Percentiles rank a stretch among this genome's conserved stretches.
Evolutionary conservation across 2,797 vertebrate genomes (phyloP).

Genomic region (Molossus molossus): DNA sequence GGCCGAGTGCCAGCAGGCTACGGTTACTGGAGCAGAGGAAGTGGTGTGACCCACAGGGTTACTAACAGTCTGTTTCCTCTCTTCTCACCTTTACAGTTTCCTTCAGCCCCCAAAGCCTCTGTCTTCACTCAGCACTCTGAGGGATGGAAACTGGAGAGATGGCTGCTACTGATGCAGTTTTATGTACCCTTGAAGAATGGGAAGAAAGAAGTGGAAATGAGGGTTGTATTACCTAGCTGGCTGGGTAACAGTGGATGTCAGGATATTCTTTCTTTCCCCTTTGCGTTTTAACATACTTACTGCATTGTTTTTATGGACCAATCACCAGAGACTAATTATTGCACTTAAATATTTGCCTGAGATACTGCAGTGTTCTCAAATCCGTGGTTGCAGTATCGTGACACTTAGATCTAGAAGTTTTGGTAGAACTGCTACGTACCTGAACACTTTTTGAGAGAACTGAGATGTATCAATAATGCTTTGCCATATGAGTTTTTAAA

Average conservation of each 20-base stretch:
- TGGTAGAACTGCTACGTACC: slow-evolving; percentile 85
- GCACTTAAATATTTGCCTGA: slow-evolving; percentile 89
- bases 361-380: slow-evolving; percentile 82
- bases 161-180: slow-evolving; percentile 95
- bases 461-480: slow-evolving; percentile 85
- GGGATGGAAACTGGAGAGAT: slow-evolving; percentile 98
- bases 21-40: neutral
- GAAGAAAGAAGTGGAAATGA: slow-evolving; percentile 84
- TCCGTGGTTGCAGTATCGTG: slow-evolving; percentile 79
- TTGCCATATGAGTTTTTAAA: slow-evolving; percentile 83
- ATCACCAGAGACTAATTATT: slow-evolving; percentile 87
- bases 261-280: slow-evolving; percentile 88
- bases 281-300: slow-evolving; percentile 84
- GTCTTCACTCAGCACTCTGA: slow-evolving; percentile 95
- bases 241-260: slow-evolving; percentile 92
- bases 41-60: rapidly evolving
- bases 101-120: slow-evolving; percentile 98
- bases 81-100: slow-evolving; percentile 90
- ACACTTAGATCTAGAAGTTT: slow-evolving; percentile 86
- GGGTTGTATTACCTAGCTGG: slow-evolving; percentile 95
- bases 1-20: neutral
- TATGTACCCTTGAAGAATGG: slow-evolving; percentile 75
- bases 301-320: slow-evolving; percentile 87
- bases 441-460: slow-evolving; percentile 84
- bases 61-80: neutral